These are phyloP conservation scores for Eupithecia tripunctaria DNA, from an alignment of 2,888 invertebrate genomes.

Conservation along the genomic window DNA sequence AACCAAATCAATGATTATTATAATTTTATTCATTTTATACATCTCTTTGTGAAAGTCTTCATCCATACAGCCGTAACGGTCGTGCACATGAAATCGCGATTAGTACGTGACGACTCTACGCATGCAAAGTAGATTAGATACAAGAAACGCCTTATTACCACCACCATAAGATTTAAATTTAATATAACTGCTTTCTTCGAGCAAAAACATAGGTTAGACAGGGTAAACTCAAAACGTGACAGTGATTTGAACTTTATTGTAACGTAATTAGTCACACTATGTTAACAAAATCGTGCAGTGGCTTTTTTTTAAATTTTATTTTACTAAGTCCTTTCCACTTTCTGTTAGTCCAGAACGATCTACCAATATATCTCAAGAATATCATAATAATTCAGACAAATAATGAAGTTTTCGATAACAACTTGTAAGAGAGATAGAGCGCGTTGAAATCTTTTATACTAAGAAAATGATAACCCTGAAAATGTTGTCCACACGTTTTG, in stretches of 20 bases:
- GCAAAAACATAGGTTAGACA: constrained; percentile 31
- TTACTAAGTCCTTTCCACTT: background rate
- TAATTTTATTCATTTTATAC: background rate
- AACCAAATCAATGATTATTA: too few relatives aligned
- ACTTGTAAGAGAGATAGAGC: constrained; percentile 6
- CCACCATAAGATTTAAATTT: constrained; percentile 21
- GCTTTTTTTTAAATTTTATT: background rate
- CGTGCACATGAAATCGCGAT: constrained; percentile 52
- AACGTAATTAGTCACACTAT: constrained; percentile 22
- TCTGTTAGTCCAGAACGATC: too few relatives aligned
- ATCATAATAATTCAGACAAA: background rate
- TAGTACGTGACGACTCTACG: constrained; percentile 56
- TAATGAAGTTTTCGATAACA: background rate
- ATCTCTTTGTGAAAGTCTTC: constrained; percentile 58
- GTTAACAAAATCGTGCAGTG: background rate
- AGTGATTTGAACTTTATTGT: constrained; percentile 28
- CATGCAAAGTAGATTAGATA: constrained; percentile 42
- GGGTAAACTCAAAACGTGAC: constrained; percentile 32
- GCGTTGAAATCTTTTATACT: constrained; percentile 24
- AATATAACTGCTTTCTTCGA: constrained; percentile 14
- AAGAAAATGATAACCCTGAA: background rate
- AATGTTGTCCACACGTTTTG: background rate
- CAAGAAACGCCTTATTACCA: constrained; percentile 23
- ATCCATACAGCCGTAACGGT: constrained; percentile 52
- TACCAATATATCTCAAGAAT: background rate